Conservation (phyloP, 2,113 vertebrate species). For the Hypanus sabinus region DNA sequence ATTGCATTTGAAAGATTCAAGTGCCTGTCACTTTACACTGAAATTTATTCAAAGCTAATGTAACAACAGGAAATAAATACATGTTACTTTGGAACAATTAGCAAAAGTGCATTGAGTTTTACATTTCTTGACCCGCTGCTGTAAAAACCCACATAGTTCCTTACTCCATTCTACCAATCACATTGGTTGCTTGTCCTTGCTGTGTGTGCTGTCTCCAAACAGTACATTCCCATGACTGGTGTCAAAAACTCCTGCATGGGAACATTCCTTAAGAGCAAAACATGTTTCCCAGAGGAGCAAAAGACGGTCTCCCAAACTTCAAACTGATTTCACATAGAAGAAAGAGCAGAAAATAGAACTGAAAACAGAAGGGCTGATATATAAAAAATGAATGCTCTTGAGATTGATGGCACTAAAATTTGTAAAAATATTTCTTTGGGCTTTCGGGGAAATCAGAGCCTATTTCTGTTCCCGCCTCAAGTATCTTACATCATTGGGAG, state of each 20-base stretch:
- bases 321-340: not conserved
- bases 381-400: not conserved
- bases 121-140: not conserved
- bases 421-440: not conserved
- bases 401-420: not conserved
- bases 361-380: not conserved
- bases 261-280: slow-evolving; percentile 28
- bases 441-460: not conserved
- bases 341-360: not conserved
- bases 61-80: not conserved
- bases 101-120: not conserved
- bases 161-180: not conserved
- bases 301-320: slow-evolving; percentile 14
- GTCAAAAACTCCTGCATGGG: slow-evolving; percentile 37
- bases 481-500: not conserved
- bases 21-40: not conserved
- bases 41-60: not conserved
- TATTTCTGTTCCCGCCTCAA: not conserved
- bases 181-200: not conserved
- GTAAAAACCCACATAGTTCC: not conserved
- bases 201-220: not conserved
- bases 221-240: slow-evolving; percentile 37
- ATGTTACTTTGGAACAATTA: not conserved
- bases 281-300: slow-evolving; percentile 34
- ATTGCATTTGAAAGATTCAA: not conserved